Base-by-base conservation (phyloP, 2,888 invertebrate genomes). In the Pterostichus niger region DNA sequence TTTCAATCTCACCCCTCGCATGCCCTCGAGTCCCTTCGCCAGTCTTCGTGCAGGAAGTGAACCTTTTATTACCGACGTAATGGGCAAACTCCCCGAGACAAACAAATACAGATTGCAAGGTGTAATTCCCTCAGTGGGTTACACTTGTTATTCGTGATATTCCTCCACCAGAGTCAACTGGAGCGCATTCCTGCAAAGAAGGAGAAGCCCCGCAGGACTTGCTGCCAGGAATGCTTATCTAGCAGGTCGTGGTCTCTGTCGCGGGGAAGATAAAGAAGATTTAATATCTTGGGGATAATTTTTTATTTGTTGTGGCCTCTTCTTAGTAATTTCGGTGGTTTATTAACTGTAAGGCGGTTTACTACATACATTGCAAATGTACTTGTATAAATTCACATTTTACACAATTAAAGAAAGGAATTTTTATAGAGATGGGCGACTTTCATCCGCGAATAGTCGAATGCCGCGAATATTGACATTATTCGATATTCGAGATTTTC, bases 31-130 rank as follows among this genome's bases (percentile, higher is more conserved):
- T 24, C 24, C 24, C 17, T 61, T 61, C 33, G 61, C 6, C 31
- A 24, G 17, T 40, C 35, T 40, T 7, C 61, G 10, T 40, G 64
- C 24, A 24, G 24, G 24, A 24, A 24, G 24, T 64, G 11, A 35
- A 68, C 64, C 64, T 68, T 64, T 68, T 68, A 68, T 68, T 35
- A 68, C 64, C 35, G 11, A 7, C 35, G 64, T 15, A 68, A 68
- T 68, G 59, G 64, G 40, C 35, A 68, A 24, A 24, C 24, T 24
- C 64, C 64, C 15, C 15, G 13, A 56, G 56, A 71, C 68, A 71
- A 71, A 33, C 61, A 61, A 33, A 71, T 71, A 71, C 68, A 71
- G 68, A 71, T 71, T 46, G 68, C 68, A 24, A 10, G 46, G 68
- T 46, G 68, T 71, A 71, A 71, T 71, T 71, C 68, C 44, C 68